phyloP scores from a whole-genome alignment of 2,797 vertebrate genomes.

The Stomatorhinus walkeri region DNA sequence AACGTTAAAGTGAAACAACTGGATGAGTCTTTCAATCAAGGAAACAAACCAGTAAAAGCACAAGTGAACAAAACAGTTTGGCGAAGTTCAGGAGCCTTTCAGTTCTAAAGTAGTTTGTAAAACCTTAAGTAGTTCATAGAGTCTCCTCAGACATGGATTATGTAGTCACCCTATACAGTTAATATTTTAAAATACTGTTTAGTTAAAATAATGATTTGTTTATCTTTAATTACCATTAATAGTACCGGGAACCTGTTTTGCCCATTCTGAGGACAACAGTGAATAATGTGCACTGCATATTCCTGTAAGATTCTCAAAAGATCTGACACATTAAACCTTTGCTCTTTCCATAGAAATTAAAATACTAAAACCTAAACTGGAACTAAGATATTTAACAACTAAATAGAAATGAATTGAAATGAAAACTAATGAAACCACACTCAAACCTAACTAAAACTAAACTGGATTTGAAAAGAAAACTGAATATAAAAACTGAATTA shows the following conservation, averaged over 20 bases:
- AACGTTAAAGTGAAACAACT: neutral
- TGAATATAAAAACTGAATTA: neutral
- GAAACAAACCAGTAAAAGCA: neutral
- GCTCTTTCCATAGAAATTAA: neutral
- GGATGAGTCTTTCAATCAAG: neutral
- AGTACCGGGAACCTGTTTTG: neutral
- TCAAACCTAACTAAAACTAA: neutral
- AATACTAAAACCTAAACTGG: neutral
- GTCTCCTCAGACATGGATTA: neutral
- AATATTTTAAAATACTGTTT: neutral
- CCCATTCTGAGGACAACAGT: neutral
- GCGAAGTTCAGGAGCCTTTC: no score
- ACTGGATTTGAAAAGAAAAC: neutral
- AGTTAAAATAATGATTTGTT: neutral
- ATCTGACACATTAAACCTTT: neutral
- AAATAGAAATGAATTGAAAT: neutral
- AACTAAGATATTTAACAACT: neutral
- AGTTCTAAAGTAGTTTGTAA: neutral
- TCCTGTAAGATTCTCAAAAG: neutral
- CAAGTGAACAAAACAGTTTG: neutral
- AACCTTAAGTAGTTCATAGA: neutral
- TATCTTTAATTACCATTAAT: neutral
- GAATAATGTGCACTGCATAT: neutral
- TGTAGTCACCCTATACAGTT: neutral
- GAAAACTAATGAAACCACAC: neutral